Evolutionary conservation across 2,113 vertebrate genomes (phyloP).

Genomic region (Forbesichthys papilliferus): DNA sequence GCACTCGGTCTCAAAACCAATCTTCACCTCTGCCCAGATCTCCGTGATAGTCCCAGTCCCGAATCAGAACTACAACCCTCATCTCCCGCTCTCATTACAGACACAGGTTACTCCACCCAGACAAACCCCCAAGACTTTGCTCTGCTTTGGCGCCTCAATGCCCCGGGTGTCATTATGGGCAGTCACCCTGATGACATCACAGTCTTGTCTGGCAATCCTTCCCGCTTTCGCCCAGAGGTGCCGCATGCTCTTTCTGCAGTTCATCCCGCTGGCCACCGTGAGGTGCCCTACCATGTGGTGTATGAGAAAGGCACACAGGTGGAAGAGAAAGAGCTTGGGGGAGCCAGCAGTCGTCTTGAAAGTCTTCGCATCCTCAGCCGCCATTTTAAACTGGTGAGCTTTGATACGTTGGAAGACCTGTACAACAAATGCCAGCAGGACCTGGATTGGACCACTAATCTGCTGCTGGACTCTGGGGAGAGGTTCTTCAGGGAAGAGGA

Average conservation of each 20-base stretch:
- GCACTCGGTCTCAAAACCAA: conserved; percentile 6
- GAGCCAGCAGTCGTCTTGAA: conserved; percentile 73
- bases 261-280: conserved; percentile 56
- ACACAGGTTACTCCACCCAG: conserved; percentile 68
- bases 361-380: conserved; percentile 84
- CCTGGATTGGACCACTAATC: conserved; percentile 91
- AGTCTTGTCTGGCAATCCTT: conserved; percentile 76
- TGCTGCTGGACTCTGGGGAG: conserved; percentile 92
- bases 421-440: conserved; percentile 95
- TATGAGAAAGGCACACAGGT: conserved; percentile 91
- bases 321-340: conserved; percentile 85
- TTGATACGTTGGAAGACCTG: conserved; percentile 90
- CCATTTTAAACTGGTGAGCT: conserved; percentile 87
- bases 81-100: neutral
- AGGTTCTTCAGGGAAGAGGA: conserved; percentile 80
- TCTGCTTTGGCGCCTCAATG: conserved; percentile 85
- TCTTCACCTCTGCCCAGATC: neutral
- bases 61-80: conserved; percentile 6
- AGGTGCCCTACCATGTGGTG: conserved; percentile 84
- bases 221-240: conserved; percentile 79
- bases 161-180: neutral
- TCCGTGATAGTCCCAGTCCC: neutral
- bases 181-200: conserved; percentile 53
- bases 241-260: conserved; percentile 37
- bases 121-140: conserved; percentile 91